Base-by-base conservation (phyloP, 1,140 invertebrate species). In the Neotoxoptera formosana region DNA sequence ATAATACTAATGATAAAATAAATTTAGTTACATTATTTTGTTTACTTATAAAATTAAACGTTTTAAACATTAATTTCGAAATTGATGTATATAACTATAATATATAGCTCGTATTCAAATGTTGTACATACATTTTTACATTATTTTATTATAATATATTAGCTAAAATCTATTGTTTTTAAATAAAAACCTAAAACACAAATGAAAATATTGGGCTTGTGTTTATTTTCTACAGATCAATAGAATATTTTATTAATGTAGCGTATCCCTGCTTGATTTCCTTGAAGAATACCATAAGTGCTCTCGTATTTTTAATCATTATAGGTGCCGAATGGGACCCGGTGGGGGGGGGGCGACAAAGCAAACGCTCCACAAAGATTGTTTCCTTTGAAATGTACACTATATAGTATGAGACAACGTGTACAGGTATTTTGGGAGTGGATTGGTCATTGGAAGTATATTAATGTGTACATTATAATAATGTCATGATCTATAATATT, bases 91-190 rank as follows among this genome's bases (percentile, higher is more conserved):
- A 92, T 91, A 92, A 92, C 91, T 84, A 92, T 76, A 76, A 76
- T n/a, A 76, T 36, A 92, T 83, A 53, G 76, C 60, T 92, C 67
- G 67, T 92, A 92, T 51, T 92, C 11, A 84, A 92, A 92, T 51
- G 60, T 76, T 91, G 91, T 92, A 92, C n/a, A 92, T 92, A 92
- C 91, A 92, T 92, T 92, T 92, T 92, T 92, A 92, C 91, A 92
- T 92, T 81, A 91, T 92, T 92, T 81, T 92, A 51, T 83, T 92
- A 92, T 81, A 81, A 91, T 92, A 90, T 81, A 92, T 53, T 92
- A 92, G 91, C 91, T 92, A 53, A 83, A 81, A 92, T 81, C 60
- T 92, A 92, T 92, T 83, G 91, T 92, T 92, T 92, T 92, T 92
- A 83, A 92, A 92, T 92, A 92, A 92, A 92, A 83, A 81, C 45